Evolutionary conservation across 2,888 invertebrate species (phyloP).

Genomic region (Lissonota sp.): DNA sequence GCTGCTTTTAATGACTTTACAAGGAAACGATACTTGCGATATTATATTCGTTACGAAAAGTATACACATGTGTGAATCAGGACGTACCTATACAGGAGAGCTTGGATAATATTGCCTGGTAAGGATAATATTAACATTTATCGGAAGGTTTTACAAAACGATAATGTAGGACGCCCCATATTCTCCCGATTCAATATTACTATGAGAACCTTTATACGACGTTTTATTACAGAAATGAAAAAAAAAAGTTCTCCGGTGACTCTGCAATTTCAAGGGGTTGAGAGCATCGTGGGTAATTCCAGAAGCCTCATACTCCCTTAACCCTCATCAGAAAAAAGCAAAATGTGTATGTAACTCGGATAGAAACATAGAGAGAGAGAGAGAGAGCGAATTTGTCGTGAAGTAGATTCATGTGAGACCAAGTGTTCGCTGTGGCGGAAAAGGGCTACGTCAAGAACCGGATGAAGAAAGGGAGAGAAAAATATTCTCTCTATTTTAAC

Average conservation of each 20-base stretch:
- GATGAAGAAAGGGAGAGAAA: constrained; percentile 17
- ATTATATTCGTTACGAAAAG: too few relatives aligned
- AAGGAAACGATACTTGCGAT: too few relatives aligned
- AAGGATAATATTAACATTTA: too few relatives aligned
- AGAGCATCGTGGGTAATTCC: constrained; percentile 17
- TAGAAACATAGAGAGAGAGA: neutral
- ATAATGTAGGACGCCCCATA: too few relatives aligned
- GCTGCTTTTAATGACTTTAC: too few relatives aligned
- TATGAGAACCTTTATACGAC: neutral
- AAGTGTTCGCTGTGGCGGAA: constrained; percentile 17
- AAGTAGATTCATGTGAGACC: neutral
- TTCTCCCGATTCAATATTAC: too few relatives aligned
- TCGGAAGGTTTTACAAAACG: too few relatives aligned
- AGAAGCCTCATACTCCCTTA: constrained; percentile 44
- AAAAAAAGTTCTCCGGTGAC: constrained; percentile 11
- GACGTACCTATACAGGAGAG: too few relatives aligned
- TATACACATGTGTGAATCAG: too few relatives aligned
- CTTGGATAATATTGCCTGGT: too few relatives aligned
- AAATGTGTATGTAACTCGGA: constrained; percentile 13
- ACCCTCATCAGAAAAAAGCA: constrained; percentile 31
- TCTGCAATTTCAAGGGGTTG: constrained; percentile 24
- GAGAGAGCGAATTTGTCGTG: neutral
- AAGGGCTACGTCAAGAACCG: constrained; percentile 20
- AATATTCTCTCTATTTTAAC: neutral
- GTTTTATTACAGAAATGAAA: constrained; percentile 13